phyloP scores from a whole-genome alignment of 2,888 invertebrate species.

The Pilophorus perplexus region DNA sequence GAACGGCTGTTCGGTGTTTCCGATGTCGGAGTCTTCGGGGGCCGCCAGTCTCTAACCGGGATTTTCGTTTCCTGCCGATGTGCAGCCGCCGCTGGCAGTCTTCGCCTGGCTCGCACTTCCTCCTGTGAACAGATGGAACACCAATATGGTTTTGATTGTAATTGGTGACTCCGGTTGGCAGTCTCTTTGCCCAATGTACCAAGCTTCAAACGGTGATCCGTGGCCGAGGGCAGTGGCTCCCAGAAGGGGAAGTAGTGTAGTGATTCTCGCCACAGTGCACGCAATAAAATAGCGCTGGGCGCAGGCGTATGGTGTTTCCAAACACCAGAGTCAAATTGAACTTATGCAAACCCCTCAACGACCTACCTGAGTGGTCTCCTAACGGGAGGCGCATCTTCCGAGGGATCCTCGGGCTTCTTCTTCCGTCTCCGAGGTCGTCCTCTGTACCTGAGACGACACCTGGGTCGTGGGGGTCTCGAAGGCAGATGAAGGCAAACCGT shows the following conservation, averaged over 20 bases:
- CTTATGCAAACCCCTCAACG: neutral
- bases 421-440: conserved; percentile 53
- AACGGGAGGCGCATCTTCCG: conserved; percentile 33
- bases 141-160: too few relatives aligned
- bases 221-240: too few relatives aligned
- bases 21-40: conserved; percentile 40
- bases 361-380: conserved; percentile 26
- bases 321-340: too few relatives aligned
- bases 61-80: conserved; percentile 51
- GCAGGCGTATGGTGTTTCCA: too few relatives aligned
- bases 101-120: conserved; percentile 44
- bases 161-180: too few relatives aligned
- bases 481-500: conserved; percentile 37
- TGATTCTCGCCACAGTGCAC: too few relatives aligned
- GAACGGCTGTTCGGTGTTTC: conserved; percentile 41
- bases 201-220: too few relatives aligned
- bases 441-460: conserved; percentile 49
- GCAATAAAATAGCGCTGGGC: too few relatives aligned
- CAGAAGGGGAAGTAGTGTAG: too few relatives aligned
- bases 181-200: too few relatives aligned
- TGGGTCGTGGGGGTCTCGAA: conserved; percentile 34
- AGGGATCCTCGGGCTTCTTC: conserved; percentile 47
- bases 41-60: conserved; percentile 46
- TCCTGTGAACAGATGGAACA: conserved; percentile 38
- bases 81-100: conserved; percentile 33